Evolutionary conservation across 2,888 invertebrate genomes (phyloP).

Genomic region (Epirrita christyi): DNA sequence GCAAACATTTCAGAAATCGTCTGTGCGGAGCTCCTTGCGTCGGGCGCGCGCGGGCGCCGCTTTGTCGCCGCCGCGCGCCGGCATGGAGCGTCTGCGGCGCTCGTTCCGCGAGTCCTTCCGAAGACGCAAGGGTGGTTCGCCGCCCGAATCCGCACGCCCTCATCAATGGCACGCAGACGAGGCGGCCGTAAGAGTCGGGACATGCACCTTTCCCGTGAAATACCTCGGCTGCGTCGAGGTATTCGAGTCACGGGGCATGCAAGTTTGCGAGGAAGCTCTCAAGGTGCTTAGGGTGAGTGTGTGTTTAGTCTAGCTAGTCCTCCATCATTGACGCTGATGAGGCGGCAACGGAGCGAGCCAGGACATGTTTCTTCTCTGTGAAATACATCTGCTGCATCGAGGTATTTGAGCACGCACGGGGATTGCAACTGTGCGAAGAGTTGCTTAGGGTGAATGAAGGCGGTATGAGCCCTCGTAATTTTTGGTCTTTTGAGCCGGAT

Average conservation of each 20-base stretch:
- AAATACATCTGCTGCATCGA: slow-evolving; percentile 99
- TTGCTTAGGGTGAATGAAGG: slow-evolving; percentile 89
- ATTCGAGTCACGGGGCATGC: slow-evolving; percentile 99
- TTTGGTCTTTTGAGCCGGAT: too few relatives aligned
- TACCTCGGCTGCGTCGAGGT: slow-evolving; percentile 99
- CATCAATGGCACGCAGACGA: slow-evolving; percentile 99
- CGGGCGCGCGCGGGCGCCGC: slow-evolving; percentile 78
- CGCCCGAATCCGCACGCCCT: slow-evolving; percentile 97
- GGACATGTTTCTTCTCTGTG: slow-evolving; percentile 90
- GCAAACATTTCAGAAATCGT: slow-evolving; percentile 70
- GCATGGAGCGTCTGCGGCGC: slow-evolving; percentile 94
- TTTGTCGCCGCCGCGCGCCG: slow-evolving; percentile 81
- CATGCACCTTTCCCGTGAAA: slow-evolving; percentile 99
- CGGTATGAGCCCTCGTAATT: too few relatives aligned
- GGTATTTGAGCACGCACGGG: slow-evolving; percentile 99
- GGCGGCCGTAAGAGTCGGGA: slow-evolving; percentile 96
- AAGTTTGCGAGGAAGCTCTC: slow-evolving; percentile 99
- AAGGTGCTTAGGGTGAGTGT: slow-evolving; percentile 95
- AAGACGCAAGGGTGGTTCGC: slow-evolving; percentile 90
- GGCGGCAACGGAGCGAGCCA: background rate
- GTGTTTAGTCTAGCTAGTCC: background rate
- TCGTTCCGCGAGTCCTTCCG: slow-evolving; percentile 98
- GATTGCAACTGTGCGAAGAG: slow-evolving; percentile 99
- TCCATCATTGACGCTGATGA: background rate
- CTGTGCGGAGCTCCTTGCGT: slow-evolving; percentile 77